Conservation (phyloP, 2,797 vertebrate species). For the Hafferia zeledoni region DNA sequence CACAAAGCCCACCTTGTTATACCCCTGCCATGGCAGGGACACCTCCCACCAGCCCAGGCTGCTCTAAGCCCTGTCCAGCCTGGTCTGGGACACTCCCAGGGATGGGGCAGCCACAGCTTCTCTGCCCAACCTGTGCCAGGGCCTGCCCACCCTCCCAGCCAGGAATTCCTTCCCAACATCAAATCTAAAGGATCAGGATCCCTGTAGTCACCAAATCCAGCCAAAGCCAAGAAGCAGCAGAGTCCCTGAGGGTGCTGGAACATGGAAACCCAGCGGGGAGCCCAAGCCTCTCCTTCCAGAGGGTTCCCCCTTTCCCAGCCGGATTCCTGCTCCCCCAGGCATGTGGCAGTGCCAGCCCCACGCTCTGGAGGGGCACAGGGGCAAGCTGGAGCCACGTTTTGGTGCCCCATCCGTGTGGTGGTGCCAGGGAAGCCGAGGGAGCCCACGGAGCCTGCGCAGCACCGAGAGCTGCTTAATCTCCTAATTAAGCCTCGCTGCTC, state of each 20-base stretch:
- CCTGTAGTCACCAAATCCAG: not conserved
- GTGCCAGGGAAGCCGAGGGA: not conserved
- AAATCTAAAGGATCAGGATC: not conserved
- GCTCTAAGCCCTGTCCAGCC: not conserved
- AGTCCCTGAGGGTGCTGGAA: not conserved
- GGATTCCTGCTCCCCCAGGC: accelerated
- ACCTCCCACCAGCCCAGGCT: not conserved
- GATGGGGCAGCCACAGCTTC: not conserved
- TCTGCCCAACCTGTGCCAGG: not conserved
- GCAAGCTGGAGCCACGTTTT: accelerated
- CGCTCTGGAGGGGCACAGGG: accelerated
- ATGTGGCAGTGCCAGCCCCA: accelerated
- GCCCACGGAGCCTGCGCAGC: not conserved
- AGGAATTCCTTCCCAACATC: not conserved
- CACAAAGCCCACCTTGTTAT: too few relatives aligned
- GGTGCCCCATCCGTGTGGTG: accelerated
- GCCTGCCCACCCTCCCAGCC: not conserved
- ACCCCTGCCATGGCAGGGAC: not conserved
- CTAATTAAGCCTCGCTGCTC: slow-evolving; percentile 37
- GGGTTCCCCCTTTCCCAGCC: not conserved
- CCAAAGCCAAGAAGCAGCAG: not conserved
- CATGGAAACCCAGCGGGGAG: not conserved
- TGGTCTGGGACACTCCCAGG: not conserved
- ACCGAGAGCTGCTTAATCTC: not conserved
- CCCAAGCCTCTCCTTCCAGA: not conserved